phyloP scores from a whole-genome alignment of 53 echinoderm and acorn worm genomes.

The Henricia sp. region DNA sequence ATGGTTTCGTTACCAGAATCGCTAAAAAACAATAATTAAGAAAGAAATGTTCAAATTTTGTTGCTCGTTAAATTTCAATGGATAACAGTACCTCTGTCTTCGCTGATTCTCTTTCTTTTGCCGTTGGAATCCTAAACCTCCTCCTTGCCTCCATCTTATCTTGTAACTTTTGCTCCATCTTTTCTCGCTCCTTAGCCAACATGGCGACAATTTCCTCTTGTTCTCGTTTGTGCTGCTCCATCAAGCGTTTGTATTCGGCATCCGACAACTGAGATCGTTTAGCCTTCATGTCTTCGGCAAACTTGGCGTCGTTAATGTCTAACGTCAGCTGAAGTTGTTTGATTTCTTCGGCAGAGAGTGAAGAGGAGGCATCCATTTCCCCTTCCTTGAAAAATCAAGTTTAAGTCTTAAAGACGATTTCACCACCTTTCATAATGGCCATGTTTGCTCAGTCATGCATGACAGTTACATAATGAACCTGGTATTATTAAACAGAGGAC shows the following conservation, averaged over 20 bases:
- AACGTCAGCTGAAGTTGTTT: constrained; percentile 78
- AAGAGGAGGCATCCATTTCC: constrained; percentile 38
- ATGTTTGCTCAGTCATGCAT: no score
- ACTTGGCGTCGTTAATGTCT: constrained; percentile 68
- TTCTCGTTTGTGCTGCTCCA: constrained; percentile 79
- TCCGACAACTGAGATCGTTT: constrained; percentile 70
- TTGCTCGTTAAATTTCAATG: no score
- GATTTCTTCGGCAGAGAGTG: constrained; percentile 78
- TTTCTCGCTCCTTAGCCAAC: constrained; percentile 64
- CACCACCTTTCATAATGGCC: no score
- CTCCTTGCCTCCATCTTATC: constrained; percentile 76
- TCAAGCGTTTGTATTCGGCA: constrained; percentile 76
- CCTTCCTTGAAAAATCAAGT: not conserved
- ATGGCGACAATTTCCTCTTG: constrained; percentile 63
- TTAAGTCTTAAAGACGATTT: no score
- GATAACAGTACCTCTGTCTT: constrained; percentile 34
- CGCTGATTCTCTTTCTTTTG: constrained; percentile 5
- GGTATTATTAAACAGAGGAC: no score
- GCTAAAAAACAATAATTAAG: no score
- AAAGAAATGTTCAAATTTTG: no score
- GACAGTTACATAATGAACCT: no score
- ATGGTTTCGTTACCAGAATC: no score
- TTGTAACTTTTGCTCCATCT: constrained; percentile 73
- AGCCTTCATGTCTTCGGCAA: constrained; percentile 69
- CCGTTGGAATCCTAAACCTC: constrained; percentile 40